Percentiles rank a stretch among this genome's conserved stretches.
Conservation (phyloP, 23 tunicate genomes). For the Halocynthia roretzi region DNA sequence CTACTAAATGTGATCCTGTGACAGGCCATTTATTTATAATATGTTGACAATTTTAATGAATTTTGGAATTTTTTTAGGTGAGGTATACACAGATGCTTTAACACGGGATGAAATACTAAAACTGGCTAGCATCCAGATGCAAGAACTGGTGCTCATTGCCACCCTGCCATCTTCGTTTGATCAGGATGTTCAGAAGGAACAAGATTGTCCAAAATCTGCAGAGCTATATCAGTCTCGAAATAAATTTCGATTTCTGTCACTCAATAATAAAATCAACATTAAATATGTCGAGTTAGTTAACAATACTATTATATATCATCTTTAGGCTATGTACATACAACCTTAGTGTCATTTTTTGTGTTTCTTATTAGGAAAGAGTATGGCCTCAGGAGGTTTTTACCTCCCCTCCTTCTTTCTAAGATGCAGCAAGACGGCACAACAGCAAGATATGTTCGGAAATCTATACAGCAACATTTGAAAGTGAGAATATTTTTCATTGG, state of each 20-base stretch:
- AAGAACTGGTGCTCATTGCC: conserved; percentile 14
- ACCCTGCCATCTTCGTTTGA: neutral
- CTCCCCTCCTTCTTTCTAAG: conserved; percentile 30
- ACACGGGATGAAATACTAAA: conserved; percentile 50
- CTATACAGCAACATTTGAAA: conserved; percentile 52
- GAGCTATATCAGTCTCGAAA: conserved; percentile 2
- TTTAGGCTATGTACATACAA: too few species aligned
- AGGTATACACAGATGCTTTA: conserved; percentile 29
- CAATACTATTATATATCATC: too few species aligned
- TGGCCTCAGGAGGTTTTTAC: conserved; percentile 58
- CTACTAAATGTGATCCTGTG: neutral
- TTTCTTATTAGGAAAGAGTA: conserved; percentile 48
- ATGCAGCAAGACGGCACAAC: conserved; percentile 26
- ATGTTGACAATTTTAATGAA: too few species aligned
- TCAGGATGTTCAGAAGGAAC: neutral
- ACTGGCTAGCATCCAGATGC: conserved; percentile 66
- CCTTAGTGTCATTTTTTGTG: too few species aligned
- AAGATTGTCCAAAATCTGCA: neutral
- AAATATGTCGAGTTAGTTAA: conserved; percentile 77
- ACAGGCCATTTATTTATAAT: too few species aligned
- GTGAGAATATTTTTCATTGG: conserved; percentile 14
- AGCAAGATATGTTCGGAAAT: conserved; percentile 45
- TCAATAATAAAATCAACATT: conserved; percentile 37
- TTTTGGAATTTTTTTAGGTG: conserved; percentile 9
- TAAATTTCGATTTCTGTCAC: neutral